A percentile compares a stretch with the other conserved stretches of the same genome.
Conservation (phyloP, 2,888 invertebrate genomes). For the Drosophila bunnanda region DNA sequence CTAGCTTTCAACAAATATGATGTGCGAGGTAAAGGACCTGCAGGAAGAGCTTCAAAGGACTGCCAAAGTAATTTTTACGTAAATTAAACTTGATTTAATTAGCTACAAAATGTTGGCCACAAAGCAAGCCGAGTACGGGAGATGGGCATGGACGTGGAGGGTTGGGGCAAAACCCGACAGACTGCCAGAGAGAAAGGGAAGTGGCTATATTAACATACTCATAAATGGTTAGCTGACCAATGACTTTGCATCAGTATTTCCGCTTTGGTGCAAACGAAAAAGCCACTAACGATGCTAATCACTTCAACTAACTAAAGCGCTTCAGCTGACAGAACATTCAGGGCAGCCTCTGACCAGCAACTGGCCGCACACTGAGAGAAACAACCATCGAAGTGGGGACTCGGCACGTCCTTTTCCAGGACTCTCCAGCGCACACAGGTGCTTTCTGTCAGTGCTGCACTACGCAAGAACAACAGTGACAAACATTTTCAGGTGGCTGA, state of each 20-base stretch:
- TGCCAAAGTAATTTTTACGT: conserved; percentile 20
- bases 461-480: conserved; percentile 42
- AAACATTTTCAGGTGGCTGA: conserved; percentile 73
- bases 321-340: conserved; percentile 58
- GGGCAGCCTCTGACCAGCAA: conserved; percentile 34
- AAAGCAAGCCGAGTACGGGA: conserved; percentile 27
- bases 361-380: conserved; percentile 20
- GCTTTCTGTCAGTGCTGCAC: conserved; percentile 11
- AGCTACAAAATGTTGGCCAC: conserved; percentile 43
- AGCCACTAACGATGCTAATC: conserved; percentile 79
- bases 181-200: conserved; percentile 3
- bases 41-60: conserved; percentile 12
- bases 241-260: conserved; percentile 65
- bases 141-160: neutral
- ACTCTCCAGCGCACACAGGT: neutral
- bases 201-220: conserved; percentile 35
- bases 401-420: neutral
- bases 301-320: conserved; percentile 79
- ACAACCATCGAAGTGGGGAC: neutral
- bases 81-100: conserved; percentile 53
- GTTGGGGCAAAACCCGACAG: neutral
- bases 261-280: conserved; percentile 73
- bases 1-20: conserved; percentile 6
- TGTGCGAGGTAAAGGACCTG: neutral
- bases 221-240: conserved; percentile 62